Evolutionary conservation across 2,797 vertebrate species (phyloP).

Genomic region (Sphenopsis melanotis): DNA sequence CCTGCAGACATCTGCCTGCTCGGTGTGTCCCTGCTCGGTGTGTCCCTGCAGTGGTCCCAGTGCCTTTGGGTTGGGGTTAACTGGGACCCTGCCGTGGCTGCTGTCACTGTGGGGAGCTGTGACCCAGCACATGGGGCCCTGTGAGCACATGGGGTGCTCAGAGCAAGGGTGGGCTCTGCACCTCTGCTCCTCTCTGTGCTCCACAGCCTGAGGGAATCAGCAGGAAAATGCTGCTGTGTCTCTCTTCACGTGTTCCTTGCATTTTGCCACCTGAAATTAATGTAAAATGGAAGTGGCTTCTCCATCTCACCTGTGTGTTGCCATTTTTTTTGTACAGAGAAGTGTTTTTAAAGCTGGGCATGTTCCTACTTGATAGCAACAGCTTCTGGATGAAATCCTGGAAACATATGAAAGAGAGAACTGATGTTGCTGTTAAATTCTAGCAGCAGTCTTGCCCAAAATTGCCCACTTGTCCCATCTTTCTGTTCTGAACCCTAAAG

Average conservation of each 20-base stretch:
- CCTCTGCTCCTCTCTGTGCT: not conserved
- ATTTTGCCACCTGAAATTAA: not conserved
- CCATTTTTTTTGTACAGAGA: not conserved
- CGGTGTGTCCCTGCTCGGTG: not conserved
- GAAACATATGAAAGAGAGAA: not conserved
- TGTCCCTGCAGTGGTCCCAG: not conserved
- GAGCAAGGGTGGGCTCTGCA: not conserved
- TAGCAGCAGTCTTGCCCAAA: not conserved
- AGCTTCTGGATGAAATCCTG: not conserved
- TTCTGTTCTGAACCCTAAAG: not conserved
- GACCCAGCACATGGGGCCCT: rapidly evolving
- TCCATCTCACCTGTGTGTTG: not conserved
- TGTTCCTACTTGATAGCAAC: not conserved
- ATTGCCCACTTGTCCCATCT: not conserved
- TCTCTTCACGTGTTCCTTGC: not conserved
- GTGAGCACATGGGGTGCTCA: rapidly evolving
- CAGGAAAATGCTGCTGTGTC: rapidly evolving
- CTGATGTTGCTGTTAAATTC: not conserved
- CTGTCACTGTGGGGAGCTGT: not conserved
- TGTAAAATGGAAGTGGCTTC: not conserved
- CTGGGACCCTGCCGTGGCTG: not conserved
- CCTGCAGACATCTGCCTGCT: not conserved
- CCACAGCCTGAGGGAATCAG: rapidly evolving
- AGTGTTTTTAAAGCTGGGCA: not conserved
- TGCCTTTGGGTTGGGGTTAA: not conserved